Evolutionary conservation across 1,140 invertebrate species (phyloP).

Genomic region (Trinorchestia longiramus): DNA sequence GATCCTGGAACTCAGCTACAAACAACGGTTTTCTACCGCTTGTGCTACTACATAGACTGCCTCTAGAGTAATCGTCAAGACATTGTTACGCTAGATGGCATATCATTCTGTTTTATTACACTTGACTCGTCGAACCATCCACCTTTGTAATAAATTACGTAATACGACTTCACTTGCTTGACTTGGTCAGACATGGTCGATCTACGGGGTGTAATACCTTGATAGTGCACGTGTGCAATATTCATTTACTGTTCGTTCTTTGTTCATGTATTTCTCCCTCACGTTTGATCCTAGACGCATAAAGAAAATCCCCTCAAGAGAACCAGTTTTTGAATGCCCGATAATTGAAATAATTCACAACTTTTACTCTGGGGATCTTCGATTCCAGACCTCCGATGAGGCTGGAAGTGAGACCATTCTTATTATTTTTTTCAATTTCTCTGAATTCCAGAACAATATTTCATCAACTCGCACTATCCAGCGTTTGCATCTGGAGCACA

Average conservation of each 20-base stretch:
- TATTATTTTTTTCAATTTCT: background rate
- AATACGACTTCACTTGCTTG: background rate
- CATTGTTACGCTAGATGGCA: background rate
- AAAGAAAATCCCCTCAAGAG: background rate
- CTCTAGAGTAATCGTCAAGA: background rate
- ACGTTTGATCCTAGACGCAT: too few species aligned
- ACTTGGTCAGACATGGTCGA: background rate
- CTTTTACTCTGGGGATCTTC: background rate
- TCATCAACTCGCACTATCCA: background rate
- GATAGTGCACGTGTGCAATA: background rate
- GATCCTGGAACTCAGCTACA: too few species aligned
- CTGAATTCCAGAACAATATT: background rate
- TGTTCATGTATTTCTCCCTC: too few species aligned
- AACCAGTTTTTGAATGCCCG: background rate
- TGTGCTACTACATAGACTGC: too few species aligned
- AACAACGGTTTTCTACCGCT: too few species aligned
- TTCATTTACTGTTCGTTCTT: too few species aligned
- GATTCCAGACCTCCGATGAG: background rate
- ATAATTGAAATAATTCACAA: background rate
- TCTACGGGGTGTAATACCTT: background rate
- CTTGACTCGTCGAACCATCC: background rate
- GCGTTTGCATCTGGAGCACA: background rate
- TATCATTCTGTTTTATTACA: background rate
- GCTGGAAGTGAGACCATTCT: background rate
- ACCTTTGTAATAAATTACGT: background rate